These are phyloP conservation scores for Crioceris asparagi DNA, from an alignment of 2,888 invertebrate genomes.

Conservation along the genomic window DNA sequence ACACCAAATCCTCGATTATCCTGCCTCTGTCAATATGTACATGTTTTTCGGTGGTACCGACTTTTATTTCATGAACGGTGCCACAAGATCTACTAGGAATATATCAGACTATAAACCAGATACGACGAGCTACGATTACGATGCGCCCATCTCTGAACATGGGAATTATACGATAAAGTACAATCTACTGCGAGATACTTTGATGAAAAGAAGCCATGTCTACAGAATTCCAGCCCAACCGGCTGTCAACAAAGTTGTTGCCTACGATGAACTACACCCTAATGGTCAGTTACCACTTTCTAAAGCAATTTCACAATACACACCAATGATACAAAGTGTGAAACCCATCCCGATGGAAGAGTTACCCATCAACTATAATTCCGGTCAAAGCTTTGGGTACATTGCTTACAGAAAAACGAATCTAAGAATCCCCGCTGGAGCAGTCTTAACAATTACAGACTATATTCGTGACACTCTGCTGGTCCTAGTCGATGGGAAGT, in stretches of 20 bases:
- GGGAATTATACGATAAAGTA: constrained; percentile 78
- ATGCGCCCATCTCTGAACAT: constrained; percentile 77
- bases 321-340: not conserved
- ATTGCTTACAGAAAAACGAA: constrained; percentile 40
- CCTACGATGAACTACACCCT: constrained; percentile 26
- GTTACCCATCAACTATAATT: constrained; percentile 31
- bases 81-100: constrained; percentile 9
- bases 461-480: constrained; percentile 41
- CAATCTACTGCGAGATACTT: constrained; percentile 45
- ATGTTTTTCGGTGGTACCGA: constrained; percentile 60
- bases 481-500: constrained; percentile 37
- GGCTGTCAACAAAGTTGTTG: constrained; percentile 22
- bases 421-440: constrained; percentile 23
- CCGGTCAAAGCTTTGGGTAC: constrained; percentile 47
- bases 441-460: constrained; percentile 32
- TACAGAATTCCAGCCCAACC: constrained; percentile 31
- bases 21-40: constrained; percentile 66
- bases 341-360: constrained; percentile 28
- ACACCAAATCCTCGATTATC: constrained; percentile 27
- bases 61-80: constrained; percentile 6
- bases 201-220: constrained; percentile 28
- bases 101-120: constrained; percentile 26
- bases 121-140: constrained; percentile 49
- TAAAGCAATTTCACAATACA: constrained; percentile 4
- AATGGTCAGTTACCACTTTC: constrained; percentile 3